Percentiles rank a stretch among this genome's conserved stretches.
Conservation (phyloP, 2,797 vertebrate genomes). For the Etheostoma perlongum region DNA sequence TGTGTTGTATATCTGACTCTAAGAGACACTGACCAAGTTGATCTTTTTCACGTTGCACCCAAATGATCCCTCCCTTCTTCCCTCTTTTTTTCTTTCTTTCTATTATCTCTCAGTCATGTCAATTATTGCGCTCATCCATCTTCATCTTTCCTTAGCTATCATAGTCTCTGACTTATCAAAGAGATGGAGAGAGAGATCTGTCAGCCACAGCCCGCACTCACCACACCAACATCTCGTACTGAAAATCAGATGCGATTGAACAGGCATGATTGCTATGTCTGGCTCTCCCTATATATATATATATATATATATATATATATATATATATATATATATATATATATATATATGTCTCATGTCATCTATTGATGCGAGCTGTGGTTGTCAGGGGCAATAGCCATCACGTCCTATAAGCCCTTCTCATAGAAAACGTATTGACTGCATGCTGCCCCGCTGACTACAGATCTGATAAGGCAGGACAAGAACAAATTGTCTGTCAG, state of each 20-base stretch:
- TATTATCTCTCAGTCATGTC: constrained; percentile 43
- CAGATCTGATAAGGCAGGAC: constrained; percentile 61
- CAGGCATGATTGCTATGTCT: constrained; percentile 11
- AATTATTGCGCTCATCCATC: constrained; percentile 61
- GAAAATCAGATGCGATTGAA: constrained; percentile 47
- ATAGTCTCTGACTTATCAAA: constrained; percentile 42
- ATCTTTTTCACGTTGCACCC: neutral
- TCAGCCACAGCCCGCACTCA: constrained; percentile 32
- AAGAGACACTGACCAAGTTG: too few species aligned
- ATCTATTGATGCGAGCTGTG: constrained; percentile 46
- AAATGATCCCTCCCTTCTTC: neutral
- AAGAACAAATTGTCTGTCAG: constrained; percentile 66
- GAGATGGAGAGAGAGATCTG: constrained; percentile 26
- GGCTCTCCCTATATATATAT: constrained; percentile 2
- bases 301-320: too few species aligned
- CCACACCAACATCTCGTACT: constrained; percentile 11
- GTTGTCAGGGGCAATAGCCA: constrained; percentile 69
- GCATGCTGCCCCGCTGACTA: constrained; percentile 43
- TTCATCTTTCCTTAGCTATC: constrained; percentile 26
- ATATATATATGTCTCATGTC: constrained; percentile 49
- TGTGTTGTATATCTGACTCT: too few species aligned
- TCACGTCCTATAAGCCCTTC: constrained; percentile 54
- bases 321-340: neutral
- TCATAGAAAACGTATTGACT: constrained; percentile 58
- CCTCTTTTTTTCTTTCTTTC: neutral